phyloP scores from a whole-genome alignment of 1,140 invertebrate genomes.

The Drosophila funebris region DNA sequence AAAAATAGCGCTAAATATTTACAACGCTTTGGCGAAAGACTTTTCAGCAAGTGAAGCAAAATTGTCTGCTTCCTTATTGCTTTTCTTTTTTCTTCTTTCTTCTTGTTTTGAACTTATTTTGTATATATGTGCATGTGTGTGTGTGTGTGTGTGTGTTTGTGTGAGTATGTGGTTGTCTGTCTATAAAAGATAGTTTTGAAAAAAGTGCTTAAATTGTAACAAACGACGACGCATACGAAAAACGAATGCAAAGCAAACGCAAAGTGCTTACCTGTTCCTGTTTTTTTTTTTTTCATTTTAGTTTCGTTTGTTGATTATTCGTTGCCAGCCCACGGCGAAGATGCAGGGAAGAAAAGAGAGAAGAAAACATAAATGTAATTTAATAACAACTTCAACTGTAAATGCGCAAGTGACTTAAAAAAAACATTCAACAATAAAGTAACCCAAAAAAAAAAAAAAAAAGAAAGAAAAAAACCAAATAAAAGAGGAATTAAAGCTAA shows the following conservation, averaged over 20 bases:
- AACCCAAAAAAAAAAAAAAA: slow-evolving; percentile 12
- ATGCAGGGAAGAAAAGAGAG: slow-evolving; percentile 14
- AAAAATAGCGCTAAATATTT: slow-evolving; percentile 63
- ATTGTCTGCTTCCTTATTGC: slow-evolving; percentile 69
- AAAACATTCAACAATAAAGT: slow-evolving; percentile 37
- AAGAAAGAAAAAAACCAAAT: slow-evolving; percentile 19
- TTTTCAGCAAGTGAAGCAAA: slow-evolving; percentile 41
- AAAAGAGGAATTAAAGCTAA: slow-evolving; percentile 5
- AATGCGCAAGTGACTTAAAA: slow-evolving; percentile 20
- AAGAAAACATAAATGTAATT: slow-evolving; percentile 50
- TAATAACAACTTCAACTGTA: slow-evolving; percentile 36
- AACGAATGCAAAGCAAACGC: slow-evolving; percentile 59
- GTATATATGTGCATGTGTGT: slow-evolving; percentile 24
- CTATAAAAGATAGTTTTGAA: slow-evolving; percentile 74
- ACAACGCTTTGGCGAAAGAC: slow-evolving; percentile 54
- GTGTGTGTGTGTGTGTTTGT: slow-evolving; percentile 39
- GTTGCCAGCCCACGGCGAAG: slow-evolving; percentile 11
- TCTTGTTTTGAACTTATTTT: slow-evolving; percentile 53
- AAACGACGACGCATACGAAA: slow-evolving; percentile 63
- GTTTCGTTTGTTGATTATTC: slow-evolving; percentile 35
- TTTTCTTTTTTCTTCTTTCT: slow-evolving; percentile 25
- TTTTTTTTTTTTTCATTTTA: slow-evolving; percentile 53
- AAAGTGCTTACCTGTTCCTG: slow-evolving; percentile 76
- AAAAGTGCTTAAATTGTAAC: slow-evolving; percentile 79
- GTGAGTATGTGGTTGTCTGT: slow-evolving; percentile 41